Evolutionary conservation across 2,797 vertebrate genomes (phyloP).

Genomic region (Chrysocyon brachyurus): DNA sequence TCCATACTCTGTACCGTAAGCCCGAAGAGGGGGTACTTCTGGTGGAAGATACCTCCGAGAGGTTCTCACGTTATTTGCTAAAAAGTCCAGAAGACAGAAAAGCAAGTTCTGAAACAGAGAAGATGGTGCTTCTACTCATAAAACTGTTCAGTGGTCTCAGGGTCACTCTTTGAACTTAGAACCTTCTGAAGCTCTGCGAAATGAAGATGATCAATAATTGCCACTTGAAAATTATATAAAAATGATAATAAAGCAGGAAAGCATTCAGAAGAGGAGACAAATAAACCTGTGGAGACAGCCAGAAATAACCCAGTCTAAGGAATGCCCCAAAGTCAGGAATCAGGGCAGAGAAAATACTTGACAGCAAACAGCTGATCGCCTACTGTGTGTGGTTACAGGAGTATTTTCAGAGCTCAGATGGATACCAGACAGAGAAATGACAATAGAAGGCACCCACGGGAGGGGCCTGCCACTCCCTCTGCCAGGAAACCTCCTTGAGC

Average conservation of each 20-base stretch:
- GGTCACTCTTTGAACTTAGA: not conserved
- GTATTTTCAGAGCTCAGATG: not conserved
- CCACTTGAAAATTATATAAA: constrained; percentile 30
- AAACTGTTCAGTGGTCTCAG: not conserved
- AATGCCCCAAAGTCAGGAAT: not conserved
- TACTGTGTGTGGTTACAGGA: not conserved
- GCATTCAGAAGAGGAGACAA: constrained; percentile 3
- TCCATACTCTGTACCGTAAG: not conserved
- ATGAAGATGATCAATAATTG: not conserved
- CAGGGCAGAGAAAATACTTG: not conserved
- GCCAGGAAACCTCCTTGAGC: not conserved
- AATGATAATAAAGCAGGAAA: constrained; percentile 23
- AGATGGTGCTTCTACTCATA: not conserved
- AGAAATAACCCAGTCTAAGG: not conserved
- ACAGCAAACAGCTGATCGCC: not conserved
- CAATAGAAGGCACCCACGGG: not conserved
- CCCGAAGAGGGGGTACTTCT: not conserved
- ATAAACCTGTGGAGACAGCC: not conserved
- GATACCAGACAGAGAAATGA: not conserved
- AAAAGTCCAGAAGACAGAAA: not conserved
- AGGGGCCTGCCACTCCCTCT: not conserved
- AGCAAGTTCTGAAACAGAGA: not conserved
- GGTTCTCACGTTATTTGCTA: not conserved
- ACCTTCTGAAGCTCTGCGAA: not conserved
- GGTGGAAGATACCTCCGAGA: not conserved